Evolutionary conservation across 2,797 vertebrate genomes (phyloP).

Genomic region (Atherinosoma microstoma): DNA sequence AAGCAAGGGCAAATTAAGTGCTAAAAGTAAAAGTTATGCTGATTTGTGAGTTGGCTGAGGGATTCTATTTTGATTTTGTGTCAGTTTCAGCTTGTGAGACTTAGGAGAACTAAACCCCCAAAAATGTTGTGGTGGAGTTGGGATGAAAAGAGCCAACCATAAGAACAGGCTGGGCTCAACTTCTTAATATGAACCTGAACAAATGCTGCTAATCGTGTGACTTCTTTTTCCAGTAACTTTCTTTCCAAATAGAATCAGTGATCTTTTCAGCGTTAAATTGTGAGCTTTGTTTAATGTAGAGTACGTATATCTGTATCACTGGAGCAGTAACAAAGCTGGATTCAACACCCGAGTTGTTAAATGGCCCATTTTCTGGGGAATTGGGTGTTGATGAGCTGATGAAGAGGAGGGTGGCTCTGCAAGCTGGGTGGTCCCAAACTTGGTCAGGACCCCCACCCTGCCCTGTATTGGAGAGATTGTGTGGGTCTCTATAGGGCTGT

Average conservation of each 20-base stretch:
- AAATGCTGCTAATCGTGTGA: constrained; percentile 64
- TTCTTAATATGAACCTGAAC: constrained; percentile 59
- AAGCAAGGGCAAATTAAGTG: constrained; percentile 77
- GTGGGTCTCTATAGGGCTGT: constrained; percentile 78
- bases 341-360: constrained; percentile 71
- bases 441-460: constrained; percentile 69
- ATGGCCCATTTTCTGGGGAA: constrained; percentile 80
- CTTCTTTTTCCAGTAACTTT: constrained; percentile 62
- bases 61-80: constrained; percentile 78
- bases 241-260: constrained; percentile 54
- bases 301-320: constrained; percentile 41
- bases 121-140: constrained; percentile 78
- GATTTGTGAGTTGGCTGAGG: constrained; percentile 75
- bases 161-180: constrained; percentile 61
- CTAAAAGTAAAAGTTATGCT: constrained; percentile 79
- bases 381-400: constrained; percentile 85
- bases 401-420: constrained; percentile 79
- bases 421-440: constrained; percentile 78
- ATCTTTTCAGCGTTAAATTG: constrained; percentile 49
- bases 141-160: constrained; percentile 73
- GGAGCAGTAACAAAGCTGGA: constrained; percentile 57
- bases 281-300: constrained; percentile 47
- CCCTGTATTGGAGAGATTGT: constrained; percentile 69
- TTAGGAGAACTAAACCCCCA: constrained; percentile 79
- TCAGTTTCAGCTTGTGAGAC: constrained; percentile 76